phyloP scores from a whole-genome alignment of 2,888 invertebrate species.

The Augochlorella aurata region DNA sequence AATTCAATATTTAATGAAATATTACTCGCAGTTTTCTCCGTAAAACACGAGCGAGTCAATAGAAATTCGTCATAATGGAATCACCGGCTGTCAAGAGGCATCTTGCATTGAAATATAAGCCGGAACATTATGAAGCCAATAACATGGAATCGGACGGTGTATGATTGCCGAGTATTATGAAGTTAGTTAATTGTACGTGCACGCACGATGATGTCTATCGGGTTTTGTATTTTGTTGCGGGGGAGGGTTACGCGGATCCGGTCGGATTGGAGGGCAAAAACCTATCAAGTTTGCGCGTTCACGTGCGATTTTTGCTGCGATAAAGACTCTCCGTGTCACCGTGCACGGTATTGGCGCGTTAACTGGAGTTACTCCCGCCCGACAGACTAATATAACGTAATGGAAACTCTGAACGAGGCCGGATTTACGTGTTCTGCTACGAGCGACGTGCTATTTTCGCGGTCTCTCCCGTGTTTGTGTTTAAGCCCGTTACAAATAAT shows the following conservation, averaged over 20 bases:
- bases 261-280: background rate
- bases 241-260: background rate
- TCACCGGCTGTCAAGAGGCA: background rate
- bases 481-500: slow-evolving; percentile 67
- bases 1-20: slow-evolving; percentile 7
- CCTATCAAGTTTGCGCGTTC: background rate
- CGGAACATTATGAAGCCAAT: background rate
- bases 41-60: background rate
- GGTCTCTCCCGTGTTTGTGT: slow-evolving; percentile 33
- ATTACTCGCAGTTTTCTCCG: background rate
- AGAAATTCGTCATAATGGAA: slow-evolving; percentile 4
- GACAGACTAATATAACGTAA: slow-evolving; percentile 61
- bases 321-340: background rate
- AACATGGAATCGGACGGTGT: no score
- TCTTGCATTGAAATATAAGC: background rate
- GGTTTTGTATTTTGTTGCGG: background rate
- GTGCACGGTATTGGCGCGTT: slow-evolving; percentile 28
- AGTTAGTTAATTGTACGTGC: background rate
- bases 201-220: background rate
- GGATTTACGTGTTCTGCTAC: slow-evolving; percentile 65
- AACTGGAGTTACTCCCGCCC: slow-evolving; percentile 47
- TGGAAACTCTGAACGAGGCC: slow-evolving; percentile 62
- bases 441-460: slow-evolving; percentile 66
- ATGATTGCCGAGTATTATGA: background rate
- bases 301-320: slow-evolving; percentile 29